A percentile compares a stretch with the other conserved stretches of the same genome.
These are phyloP conservation scores for Serripes groenlandicus DNA, from an alignment of 2,888 invertebrate genomes.

Conservation along the genomic window DNA sequence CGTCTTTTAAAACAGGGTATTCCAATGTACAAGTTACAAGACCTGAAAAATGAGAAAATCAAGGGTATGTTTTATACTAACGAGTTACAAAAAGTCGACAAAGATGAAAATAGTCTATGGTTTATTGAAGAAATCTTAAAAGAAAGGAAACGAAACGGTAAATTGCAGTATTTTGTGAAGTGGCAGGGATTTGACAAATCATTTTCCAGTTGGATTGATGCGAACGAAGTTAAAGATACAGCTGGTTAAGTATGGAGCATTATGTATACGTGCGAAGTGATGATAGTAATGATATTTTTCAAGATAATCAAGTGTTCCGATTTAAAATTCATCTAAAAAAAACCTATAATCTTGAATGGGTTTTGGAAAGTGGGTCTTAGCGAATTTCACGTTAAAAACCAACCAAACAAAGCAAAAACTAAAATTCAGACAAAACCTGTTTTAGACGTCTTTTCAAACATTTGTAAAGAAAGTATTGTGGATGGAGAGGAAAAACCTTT, in stretches of 20 bases:
- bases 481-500: conserved; percentile 47
- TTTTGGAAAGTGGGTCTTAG: conserved; percentile 47
- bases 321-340: conserved; percentile 47
- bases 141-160: conserved; percentile 32
- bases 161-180: conserved; percentile 29
- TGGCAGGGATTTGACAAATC: conserved; percentile 38
- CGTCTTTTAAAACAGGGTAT: conserved; percentile 40
- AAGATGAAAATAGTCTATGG: conserved; percentile 49
- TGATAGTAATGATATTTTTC: conserved; percentile 17
- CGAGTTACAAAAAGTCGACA: conserved; percentile 52
- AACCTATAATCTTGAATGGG: conserved; percentile 19
- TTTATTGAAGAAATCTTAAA: conserved; percentile 37
- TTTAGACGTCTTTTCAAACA: conserved; percentile 44
- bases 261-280: conserved; percentile 28
- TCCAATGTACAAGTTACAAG: conserved; percentile 37
- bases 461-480: conserved; percentile 56
- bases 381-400: conserved; percentile 41
- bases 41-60: conserved; percentile 22
- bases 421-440: neutral
- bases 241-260: conserved; percentile 16
- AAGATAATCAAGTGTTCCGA: conserved; percentile 22
- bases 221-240: conserved; percentile 23
- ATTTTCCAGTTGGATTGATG: conserved; percentile 43
- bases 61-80: conserved; percentile 43
- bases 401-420: conserved; percentile 4